Percentiles rank a stretch among this genome's conserved stretches.
Evolutionary conservation across 2,888 invertebrate species (phyloP).

Genomic region (Drosophila kuntzei): DNA sequence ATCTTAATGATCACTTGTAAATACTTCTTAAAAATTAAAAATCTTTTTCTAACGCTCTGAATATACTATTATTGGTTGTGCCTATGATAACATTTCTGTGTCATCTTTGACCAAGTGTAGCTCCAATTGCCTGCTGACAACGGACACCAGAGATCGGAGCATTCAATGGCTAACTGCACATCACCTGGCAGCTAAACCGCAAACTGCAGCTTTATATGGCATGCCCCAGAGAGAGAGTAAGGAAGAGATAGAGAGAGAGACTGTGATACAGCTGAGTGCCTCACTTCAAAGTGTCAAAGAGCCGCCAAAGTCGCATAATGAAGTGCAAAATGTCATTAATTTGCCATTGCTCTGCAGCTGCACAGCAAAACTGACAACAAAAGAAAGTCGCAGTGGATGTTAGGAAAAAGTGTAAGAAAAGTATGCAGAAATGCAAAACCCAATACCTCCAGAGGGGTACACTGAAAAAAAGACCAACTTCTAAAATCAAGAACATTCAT

Average conservation of each 20-base stretch:
- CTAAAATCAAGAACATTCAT: too few relatives aligned
- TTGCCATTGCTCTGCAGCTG: conserved; percentile 71
- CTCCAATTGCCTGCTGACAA: conserved; percentile 24
- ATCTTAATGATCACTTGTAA: background rate
- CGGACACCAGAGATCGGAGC: conserved; percentile 18
- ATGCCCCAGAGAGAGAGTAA: conserved; percentile 24
- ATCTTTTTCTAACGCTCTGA: background rate
- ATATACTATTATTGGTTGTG: conserved; percentile 4
- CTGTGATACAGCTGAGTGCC: conserved; percentile 72
- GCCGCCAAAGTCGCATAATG: conserved; percentile 79
- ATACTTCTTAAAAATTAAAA: background rate
- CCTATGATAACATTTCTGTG: conserved; percentile 36
- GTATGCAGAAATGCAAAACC: conserved; percentile 76
- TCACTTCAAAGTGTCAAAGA: conserved; percentile 82
- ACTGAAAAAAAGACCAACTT: too few relatives aligned
- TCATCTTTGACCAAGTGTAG: conserved; percentile 44
- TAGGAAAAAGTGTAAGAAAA: conserved; percentile 66
- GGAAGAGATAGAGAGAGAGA: background rate
- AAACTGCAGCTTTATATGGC: conserved; percentile 39
- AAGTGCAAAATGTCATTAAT: conserved; percentile 82
- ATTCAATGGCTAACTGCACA: conserved; percentile 65
- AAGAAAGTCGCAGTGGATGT: conserved; percentile 65
- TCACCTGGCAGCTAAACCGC: conserved; percentile 72
- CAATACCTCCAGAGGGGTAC: conserved; percentile 4
- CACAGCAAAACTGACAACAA: conserved; percentile 63